Base-by-base conservation (phyloP, 2,888 invertebrate species). In the Acholoe squamosa region DNA sequence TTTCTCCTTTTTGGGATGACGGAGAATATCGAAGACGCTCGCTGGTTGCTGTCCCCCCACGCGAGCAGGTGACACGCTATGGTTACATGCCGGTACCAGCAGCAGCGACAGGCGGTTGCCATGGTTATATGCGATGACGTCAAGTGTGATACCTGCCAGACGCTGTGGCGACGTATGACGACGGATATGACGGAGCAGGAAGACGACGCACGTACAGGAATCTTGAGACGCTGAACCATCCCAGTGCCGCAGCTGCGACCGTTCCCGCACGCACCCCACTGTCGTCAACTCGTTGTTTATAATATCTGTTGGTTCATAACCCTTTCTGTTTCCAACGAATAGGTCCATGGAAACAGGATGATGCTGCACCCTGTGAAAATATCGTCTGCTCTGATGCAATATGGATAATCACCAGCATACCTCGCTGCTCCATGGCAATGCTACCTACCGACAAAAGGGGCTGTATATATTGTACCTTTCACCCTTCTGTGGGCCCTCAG, bases 11-110 rank as follows among this genome's bases (percentile, higher is more conserved):
- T n/a, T 61, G 61, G 19, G 61, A 19, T 3, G 61, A 61, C 43
- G 43, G 43, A 3, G 43, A 43, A 10, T 43, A 43, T 43, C 43
- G 43, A 10, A 61, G 43, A 43, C 43, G 43, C n/a, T n/a, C 61
- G 61, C 61, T 61, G 61, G 61, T 61, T n/a, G 61, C 61, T 61
- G 61, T 19, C 19, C 7, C 22, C 14, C 22, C 19, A 61, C 61
- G 61, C 61, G 61, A 61, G 61, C 61, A 61, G 12, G 61, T 61
- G 61, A 19, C 61, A 61, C 61, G 61, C 61, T 14, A 61, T 61
- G 61, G 61, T 61, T 12, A 61, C 43, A 43, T 10, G 43, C 43
- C 43, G 43, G 43, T 43, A 43, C 43, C 43, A 3, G 10, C 43
- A 43, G 43, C 43, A 43, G 43, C 43, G 43, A 43, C 43, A 43